Percentiles rank a stretch among this genome's conserved stretches.
These are phyloP conservation scores for Tylochromis polylepis DNA, from an alignment of 2,113 vertebrate genomes.

Conservation along the genomic window DNA sequence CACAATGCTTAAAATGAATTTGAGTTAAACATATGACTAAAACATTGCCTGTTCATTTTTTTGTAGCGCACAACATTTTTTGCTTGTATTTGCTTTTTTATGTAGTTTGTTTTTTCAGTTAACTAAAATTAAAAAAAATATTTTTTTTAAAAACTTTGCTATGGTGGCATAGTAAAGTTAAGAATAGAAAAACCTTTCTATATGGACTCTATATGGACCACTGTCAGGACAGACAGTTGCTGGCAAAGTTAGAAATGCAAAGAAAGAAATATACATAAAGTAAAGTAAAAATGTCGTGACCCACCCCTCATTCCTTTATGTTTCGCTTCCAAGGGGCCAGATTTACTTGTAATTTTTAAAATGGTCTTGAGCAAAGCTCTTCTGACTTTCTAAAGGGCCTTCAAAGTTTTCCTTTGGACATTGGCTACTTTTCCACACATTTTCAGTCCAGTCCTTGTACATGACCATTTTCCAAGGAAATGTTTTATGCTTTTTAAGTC, in stretches of 20 bases:
- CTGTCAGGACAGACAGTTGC: neutral
- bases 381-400: neutral
- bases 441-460: neutral
- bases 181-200: accelerated
- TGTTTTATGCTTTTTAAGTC: neutral
- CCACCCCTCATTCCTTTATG: neutral
- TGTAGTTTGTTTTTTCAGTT: neutral
- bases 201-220: neutral
- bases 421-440: neutral
- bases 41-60: neutral
- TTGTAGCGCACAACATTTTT: accelerated
- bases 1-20: neutral
- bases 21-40: neutral
- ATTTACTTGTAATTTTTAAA: neutral
- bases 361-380: neutral
- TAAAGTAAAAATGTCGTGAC: accelerated
- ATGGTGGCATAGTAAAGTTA: accelerated
- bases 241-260: neutral
- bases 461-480: neutral
- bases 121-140: too few relatives aligned
- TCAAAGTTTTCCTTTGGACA: neutral
- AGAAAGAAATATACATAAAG: neutral
- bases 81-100: neutral
- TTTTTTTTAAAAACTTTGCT: accelerated
- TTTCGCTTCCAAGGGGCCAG: accelerated